Evolutionary conservation across 2,113 vertebrate genomes (phyloP), one percentile per base, ranked within the genome.

Genomic region (Alethe diademata): DNA sequence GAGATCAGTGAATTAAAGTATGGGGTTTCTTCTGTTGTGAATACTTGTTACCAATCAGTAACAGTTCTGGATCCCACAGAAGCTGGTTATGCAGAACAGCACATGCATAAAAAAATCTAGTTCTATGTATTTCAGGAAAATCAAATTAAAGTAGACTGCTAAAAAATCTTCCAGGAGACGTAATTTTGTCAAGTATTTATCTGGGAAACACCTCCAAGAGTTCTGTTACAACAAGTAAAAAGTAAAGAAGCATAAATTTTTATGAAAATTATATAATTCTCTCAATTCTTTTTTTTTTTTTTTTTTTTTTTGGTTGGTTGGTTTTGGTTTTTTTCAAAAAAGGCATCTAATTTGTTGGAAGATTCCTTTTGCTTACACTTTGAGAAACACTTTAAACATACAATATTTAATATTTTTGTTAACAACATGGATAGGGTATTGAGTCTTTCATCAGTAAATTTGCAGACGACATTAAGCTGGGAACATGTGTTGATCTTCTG

Each of bases 281-380:
- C 60, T 64, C 29, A 19, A 22, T 7, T 1, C 2, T 0, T 40
- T 47, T 56, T n/a, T 25, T 19, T 36, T 14, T n/a, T n/a, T n/a
- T n/a, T n/a, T n/a, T 20, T 22, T 13, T 48, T 48, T 48, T 47
- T 47, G 23, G 15, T 12, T 50, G 2, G 14, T 15, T n/a, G 13
- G 29, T 65, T 69, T 62, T 14, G 10, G 0, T 56, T 38, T 22
- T 24, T 50, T 14, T 43, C 3, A 47, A 54, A 23, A 75, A 69
- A 54, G 4, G 5, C 19, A 53, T 45, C 13, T 38, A 25, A 57
- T 71, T 61, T 72, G 12, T 25, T 65, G 5, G 5, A 79, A 86
- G n/a, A 86, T 51, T 54, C 11, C 8, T 85, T 92, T 50, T 3
- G 2, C 28, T 92, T 19, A 64, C 22, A 60, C 23, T 47, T 62